Percentiles rank a stretch among this genome's conserved stretches.
Conservation (phyloP, 64 coral and sea anemone genomes). For the Pachyseris speciosa region DNA sequence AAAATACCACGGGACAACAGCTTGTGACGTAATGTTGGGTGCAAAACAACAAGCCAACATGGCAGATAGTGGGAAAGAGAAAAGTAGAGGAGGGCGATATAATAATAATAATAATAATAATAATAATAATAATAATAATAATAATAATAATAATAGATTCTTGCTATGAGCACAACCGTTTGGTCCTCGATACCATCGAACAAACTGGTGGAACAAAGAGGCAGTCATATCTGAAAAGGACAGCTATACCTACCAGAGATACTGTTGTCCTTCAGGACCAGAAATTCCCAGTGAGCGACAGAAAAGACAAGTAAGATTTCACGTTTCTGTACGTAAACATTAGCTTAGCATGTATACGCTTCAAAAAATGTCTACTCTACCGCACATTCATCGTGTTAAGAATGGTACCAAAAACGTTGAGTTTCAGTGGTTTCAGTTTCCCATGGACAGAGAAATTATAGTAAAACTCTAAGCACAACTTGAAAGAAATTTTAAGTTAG, state of each 20-base stretch:
- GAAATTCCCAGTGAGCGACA: neutral
- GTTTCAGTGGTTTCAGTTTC: no score
- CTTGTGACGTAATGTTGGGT: slow-evolving; percentile 50
- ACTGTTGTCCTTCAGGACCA: neutral
- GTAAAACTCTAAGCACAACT: no score
- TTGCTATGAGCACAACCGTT: neutral
- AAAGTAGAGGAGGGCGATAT: slow-evolving; percentile 35
- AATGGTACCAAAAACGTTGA: no score
- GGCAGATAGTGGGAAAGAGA: slow-evolving; percentile 12
- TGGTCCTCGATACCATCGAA: no score
- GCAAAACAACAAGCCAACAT: neutral
- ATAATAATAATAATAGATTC: neutral
- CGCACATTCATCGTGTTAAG: no score
- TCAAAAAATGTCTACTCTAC: no score
- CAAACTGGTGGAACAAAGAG: neutral
- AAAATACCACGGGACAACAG: slow-evolving; percentile 42
- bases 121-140: slow-evolving; percentile 20
- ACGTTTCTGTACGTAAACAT: no score
- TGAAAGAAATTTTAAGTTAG: no score
- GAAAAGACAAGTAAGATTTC: slow-evolving; percentile 44
- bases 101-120: neutral
- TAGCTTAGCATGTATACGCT: no score
- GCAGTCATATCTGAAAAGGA: neutral
- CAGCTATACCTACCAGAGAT: slow-evolving; percentile 24
- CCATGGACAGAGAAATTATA: no score